phyloP scores from a whole-genome alignment of 2,888 invertebrate genomes.

The Quadriops clusia region DNA sequence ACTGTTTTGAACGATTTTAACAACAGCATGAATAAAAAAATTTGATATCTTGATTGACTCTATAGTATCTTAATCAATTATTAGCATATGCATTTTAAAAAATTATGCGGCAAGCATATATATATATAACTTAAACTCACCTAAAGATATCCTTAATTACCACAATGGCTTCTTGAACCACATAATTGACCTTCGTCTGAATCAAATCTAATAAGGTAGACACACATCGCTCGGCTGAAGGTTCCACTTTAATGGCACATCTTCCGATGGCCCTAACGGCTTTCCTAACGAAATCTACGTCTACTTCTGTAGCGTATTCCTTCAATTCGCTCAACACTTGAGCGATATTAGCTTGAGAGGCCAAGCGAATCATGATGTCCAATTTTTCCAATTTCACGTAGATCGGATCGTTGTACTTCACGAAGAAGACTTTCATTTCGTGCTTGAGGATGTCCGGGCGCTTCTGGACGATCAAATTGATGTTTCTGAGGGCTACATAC shows the following conservation, averaged over 20 bases:
- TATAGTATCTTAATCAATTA: no score
- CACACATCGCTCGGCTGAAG: conserved; percentile 96
- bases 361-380: conserved; percentile 98
- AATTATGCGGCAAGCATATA: no score
- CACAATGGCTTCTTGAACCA: conserved; percentile 98
- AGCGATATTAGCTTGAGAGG: conserved; percentile 94
- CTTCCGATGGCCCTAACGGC: conserved; percentile 97
- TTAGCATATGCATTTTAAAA: no score
- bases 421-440: conserved; percentile 99
- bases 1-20: no score
- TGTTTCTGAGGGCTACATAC: conserved; percentile 95
- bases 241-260: conserved; percentile 96
- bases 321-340: conserved; percentile 96
- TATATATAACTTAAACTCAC: conserved; percentile 32
- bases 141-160: conserved; percentile 95
- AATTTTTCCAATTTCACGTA: conserved; percentile 98
- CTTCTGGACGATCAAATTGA: conserved; percentile 98
- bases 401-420: conserved; percentile 99
- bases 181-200: conserved; percentile 99
- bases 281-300: conserved; percentile 98
- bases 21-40: no score
- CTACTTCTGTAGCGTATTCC: conserved; percentile 98
- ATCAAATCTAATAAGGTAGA: conserved; percentile 94
- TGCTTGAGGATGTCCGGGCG: conserved; percentile 96
- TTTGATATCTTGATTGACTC: no score